Evolutionary conservation across 2,888 invertebrate species (phyloP).

Genomic region (Prosopocoilus inquinatus): DNA sequence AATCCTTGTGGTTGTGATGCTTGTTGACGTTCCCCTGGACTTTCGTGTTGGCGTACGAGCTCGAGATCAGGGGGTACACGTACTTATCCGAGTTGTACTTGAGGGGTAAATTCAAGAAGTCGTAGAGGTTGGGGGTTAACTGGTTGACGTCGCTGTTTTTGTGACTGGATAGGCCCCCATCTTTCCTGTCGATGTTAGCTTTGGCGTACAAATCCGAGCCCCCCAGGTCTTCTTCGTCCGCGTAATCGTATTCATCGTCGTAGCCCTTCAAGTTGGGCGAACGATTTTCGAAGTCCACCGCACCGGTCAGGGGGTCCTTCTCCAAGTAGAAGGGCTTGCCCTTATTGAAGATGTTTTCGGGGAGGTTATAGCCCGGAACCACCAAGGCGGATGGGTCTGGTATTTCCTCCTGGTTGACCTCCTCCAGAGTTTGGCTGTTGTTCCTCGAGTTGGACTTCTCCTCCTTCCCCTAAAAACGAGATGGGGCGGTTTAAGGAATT

Average conservation of each 20-base stretch:
- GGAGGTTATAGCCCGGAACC: conserved; percentile 50
- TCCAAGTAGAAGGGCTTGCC: conserved; percentile 70
- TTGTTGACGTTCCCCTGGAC: conserved; percentile 64
- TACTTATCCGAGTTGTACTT: conserved; percentile 68
- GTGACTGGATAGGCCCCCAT: conserved; percentile 46
- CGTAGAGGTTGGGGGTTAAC: conserved; percentile 63
- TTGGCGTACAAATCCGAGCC: conserved; percentile 43
- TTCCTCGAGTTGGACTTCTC: neutral
- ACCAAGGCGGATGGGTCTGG: conserved; percentile 48
- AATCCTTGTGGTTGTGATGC: conserved; percentile 53
- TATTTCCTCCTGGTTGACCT: conserved; percentile 36
- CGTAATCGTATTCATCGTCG: conserved; percentile 37
- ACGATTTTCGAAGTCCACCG: conserved; percentile 61
- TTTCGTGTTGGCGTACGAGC: conserved; percentile 70
- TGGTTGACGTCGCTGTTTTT: conserved; percentile 63
- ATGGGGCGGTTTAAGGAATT: no score
- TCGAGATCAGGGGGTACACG: conserved; percentile 67
- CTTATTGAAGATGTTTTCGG: conserved; percentile 63
- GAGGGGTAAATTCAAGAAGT: conserved; percentile 66
- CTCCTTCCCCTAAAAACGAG: no score
- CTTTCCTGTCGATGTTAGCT: conserved; percentile 51
- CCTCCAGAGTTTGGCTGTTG: neutral
- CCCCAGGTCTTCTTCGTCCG: conserved; percentile 40
- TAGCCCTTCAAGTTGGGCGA: conserved; percentile 47
- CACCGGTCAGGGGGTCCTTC: conserved; percentile 67